Percentiles rank a stretch among this genome's conserved stretches.
Evolutionary conservation across 1,140 invertebrate genomes (phyloP).

Genomic region (Whitmania pigra): DNA sequence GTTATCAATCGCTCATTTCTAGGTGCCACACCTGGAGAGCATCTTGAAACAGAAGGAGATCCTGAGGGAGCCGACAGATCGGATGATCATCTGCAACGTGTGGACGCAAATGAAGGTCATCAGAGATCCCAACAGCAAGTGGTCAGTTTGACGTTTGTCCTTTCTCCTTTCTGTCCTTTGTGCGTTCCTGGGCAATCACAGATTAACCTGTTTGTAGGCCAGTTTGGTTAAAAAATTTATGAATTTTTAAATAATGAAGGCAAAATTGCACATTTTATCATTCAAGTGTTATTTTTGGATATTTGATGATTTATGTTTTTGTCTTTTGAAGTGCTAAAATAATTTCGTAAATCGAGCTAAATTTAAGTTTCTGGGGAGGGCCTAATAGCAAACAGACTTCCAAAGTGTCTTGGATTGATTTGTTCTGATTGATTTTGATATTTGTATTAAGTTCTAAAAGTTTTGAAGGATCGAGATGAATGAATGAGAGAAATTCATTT

Average conservation of each 20-base stretch:
- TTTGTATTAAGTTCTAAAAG: too few species aligned
- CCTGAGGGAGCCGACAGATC: conserved; percentile 4
- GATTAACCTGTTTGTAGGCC: background rate
- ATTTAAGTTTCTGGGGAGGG: too few species aligned
- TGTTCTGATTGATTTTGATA: too few species aligned
- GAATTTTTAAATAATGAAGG: background rate
- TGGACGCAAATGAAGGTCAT: conserved; percentile 30
- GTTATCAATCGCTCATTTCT: background rate
- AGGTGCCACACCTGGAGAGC: background rate
- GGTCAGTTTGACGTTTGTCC: conserved; percentile 32
- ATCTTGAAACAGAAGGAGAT: conserved; percentile 25
- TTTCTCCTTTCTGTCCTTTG: background rate
- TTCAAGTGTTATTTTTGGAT: background rate
- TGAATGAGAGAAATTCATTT: too few species aligned
- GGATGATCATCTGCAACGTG: conserved; percentile 21
- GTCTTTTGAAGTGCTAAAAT: background rate
- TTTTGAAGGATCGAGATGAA: too few species aligned
- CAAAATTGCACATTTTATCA: background rate
- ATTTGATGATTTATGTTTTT: background rate
- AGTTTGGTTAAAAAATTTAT: background rate
- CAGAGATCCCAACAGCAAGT: conserved; percentile 40
- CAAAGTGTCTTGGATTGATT: too few species aligned
- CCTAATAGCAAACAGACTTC: too few species aligned
- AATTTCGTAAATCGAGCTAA: too few species aligned
- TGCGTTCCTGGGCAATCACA: background rate